Evolutionary conservation across 2,888 invertebrate genomes (phyloP).

Genomic region (Liodrosophila aerea): DNA sequence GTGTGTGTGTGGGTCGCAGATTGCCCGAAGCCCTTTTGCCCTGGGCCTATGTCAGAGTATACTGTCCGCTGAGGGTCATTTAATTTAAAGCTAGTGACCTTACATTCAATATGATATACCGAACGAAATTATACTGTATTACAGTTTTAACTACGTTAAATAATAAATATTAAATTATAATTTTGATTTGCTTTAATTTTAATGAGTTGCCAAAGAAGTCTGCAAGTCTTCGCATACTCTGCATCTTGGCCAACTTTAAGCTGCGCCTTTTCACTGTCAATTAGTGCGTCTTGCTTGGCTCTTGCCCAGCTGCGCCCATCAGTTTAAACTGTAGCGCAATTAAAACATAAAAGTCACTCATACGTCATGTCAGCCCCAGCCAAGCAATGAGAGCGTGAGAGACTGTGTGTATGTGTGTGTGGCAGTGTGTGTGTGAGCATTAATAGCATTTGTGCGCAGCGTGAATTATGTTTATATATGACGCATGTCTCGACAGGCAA

Average conservation of each 20-base stretch:
- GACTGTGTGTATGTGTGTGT: constrained; percentile 12
- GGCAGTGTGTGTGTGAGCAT: constrained; percentile 33
- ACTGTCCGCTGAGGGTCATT: constrained; percentile 64
- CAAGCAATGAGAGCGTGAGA: background rate
- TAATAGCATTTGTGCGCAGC: constrained; percentile 70
- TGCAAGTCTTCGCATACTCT: too few relatives aligned
- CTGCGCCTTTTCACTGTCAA: constrained; percentile 56
- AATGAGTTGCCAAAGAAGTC: background rate
- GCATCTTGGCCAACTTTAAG: background rate
- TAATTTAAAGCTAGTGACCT: constrained; percentile 47
- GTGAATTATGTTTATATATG: constrained; percentile 53
- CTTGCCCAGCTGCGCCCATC: constrained; percentile 54
- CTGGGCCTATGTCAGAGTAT: constrained; percentile 50
- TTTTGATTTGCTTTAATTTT: constrained; percentile 37
- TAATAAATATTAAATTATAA: too few relatives aligned
- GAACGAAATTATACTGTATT: too few relatives aligned
- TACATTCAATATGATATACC: too few relatives aligned
- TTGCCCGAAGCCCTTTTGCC: constrained; percentile 20
- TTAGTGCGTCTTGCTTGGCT: constrained; percentile 59
- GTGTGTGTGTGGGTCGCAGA: background rate
- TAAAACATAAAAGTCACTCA: constrained; percentile 78
- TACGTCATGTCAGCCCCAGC: constrained; percentile 59
- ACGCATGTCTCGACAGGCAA: constrained; percentile 39
- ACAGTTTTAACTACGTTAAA: too few relatives aligned
- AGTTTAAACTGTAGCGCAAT: constrained; percentile 65